Conservation (phyloP, 2,888 invertebrate genomes). For the Operophtera brumata region DNA sequence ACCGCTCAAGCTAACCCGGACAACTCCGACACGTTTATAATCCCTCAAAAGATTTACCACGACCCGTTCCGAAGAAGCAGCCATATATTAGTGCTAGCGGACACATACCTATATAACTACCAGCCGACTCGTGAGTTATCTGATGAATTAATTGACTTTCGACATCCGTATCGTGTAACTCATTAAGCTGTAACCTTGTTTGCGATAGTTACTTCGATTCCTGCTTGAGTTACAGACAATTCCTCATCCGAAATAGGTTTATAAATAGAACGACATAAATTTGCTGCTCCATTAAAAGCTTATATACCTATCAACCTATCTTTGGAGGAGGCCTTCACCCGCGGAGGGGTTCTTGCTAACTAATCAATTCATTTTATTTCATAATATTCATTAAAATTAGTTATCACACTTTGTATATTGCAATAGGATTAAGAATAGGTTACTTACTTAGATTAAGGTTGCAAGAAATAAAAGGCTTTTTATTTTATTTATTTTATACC, state of each 20-base stretch:
- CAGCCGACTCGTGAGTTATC: conserved; percentile 62
- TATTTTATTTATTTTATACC: no score
- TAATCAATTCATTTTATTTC: no score
- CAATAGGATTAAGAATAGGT: no score
- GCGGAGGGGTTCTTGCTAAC: no score
- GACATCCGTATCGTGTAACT: neutral
- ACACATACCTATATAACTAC: conserved; percentile 85
- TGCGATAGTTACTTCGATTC: neutral
- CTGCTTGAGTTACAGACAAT: neutral
- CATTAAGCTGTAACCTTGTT: neutral
- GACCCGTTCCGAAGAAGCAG: conserved; percentile 89
- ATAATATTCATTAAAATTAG: no score
- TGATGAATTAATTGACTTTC: conserved; percentile 7
- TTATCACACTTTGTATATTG: no score
- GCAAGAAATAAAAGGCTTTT: no score
- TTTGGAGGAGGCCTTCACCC: no score
- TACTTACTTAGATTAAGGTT: no score
- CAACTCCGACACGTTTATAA: conserved; percentile 87
- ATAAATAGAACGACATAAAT: no score
- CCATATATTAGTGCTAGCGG: conserved; percentile 88
- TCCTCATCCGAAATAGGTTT: neutral
- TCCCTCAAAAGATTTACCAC: conserved; percentile 88
- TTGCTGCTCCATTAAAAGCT: no score
- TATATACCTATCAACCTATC: no score
- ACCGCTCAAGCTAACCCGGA: conserved; percentile 83